These are phyloP conservation scores for Cygnus buccinator DNA, from an alignment of 2,113 vertebrate species.

Conservation along the genomic window DNA sequence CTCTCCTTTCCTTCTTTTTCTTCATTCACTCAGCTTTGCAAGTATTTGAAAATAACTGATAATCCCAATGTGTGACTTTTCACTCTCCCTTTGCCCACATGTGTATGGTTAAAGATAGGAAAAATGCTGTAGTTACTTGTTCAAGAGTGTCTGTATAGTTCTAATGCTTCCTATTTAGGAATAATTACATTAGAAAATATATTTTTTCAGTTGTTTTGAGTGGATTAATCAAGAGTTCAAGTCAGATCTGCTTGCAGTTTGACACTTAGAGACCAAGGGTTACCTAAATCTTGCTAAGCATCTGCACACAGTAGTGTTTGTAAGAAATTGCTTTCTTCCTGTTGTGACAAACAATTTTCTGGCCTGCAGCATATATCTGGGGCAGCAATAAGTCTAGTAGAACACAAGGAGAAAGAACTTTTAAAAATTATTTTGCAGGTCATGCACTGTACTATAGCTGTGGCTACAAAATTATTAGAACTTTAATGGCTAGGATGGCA, in stretches of 20 bases:
- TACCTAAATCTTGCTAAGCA: not conserved
- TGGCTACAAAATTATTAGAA: not conserved
- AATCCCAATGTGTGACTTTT: not conserved
- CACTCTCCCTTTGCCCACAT: not conserved
- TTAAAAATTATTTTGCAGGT: not conserved
- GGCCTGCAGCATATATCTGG: not conserved
- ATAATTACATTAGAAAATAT: not conserved
- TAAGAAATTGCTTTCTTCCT: conserved; percentile 5
- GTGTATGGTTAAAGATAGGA: not conserved
- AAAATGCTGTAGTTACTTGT: not conserved
- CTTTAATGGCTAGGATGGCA: not conserved
- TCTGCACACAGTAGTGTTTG: not conserved
- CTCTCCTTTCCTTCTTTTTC: not conserved
- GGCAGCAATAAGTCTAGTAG: not conserved
- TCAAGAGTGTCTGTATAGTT: not conserved
- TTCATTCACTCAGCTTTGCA: not conserved
- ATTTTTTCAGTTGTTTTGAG: not conserved
- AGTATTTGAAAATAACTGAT: not conserved
- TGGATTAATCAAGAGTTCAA: conserved; percentile 6
- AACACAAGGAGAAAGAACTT: not conserved
- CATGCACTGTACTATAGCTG: not conserved
- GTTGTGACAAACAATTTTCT: conserved; percentile 18
- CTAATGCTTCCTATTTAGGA: not conserved
- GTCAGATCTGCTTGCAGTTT: not conserved
- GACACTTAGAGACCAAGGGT: not conserved